Evolutionary conservation across 1,140 invertebrate species (phyloP), one percentile per base, ranked within the genome.

Genomic region (Temnothorax nylanderi): DNA sequence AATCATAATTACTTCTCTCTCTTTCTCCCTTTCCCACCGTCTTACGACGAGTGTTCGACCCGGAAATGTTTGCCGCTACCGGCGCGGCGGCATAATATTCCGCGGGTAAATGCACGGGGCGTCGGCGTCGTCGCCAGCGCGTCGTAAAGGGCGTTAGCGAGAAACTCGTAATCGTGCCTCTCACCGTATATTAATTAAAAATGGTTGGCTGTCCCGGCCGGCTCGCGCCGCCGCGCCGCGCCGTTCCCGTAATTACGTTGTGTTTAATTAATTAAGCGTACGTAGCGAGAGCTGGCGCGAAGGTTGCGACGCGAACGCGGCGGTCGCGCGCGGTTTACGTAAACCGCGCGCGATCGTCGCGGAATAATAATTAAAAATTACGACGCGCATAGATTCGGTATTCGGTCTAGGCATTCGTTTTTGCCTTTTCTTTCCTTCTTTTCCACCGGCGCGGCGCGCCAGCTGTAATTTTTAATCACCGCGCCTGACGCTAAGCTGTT

Each of bases 221-320:
- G 32, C 16, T 41, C 54, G 26, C 51, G 67, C 54, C 51, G 67
- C 54, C 6, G 26, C 0, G 26, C 26, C 26, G 26, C 26, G 26
- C 26, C 26, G 26, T 26, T 49, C 54, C 54, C 16, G 54, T 75
- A 84, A 84, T 84, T 74, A 75, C 69, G 69, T 60, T 84, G 41
- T 75, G 69, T 84, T 84, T 74, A 84, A 84, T 84, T 84, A 84
- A 84, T 84, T 84, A 84, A 74, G 80, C 69, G 47, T 75, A 34
- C 80, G 69, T 69, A 60, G 49, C 21, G 71, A 32, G 26, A 58
- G 67, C n/a, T 26, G 26, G 6, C 37, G 67, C 80, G 34, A 72
- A 44, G 21, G n/a, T 18, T n/a, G 26, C 26, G 26, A 26, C 13
- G 64, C 21, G 32, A 1, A 1, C 47, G 54, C 67, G 65, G 77